Evolutionary conservation across 2,888 invertebrate species (phyloP).

Genomic region (Clunio marinus): DNA sequence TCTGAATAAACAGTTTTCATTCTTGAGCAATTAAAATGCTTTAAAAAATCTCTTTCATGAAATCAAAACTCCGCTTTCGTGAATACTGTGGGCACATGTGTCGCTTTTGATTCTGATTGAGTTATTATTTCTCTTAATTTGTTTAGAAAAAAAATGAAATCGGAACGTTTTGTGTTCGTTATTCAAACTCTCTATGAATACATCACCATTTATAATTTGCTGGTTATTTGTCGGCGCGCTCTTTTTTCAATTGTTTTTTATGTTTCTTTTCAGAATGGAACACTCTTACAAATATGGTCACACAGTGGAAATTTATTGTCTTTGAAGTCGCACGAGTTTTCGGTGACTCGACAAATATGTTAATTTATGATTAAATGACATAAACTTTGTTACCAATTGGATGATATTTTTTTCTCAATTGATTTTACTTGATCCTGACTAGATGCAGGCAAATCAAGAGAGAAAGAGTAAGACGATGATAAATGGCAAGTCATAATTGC

Average conservation of each 20-base stretch:
- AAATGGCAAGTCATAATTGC: slow-evolving; percentile 7
- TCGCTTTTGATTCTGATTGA: neutral
- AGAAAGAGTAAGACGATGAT: no score
- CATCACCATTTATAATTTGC: slow-evolving; percentile 12
- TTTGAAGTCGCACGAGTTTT: neutral
- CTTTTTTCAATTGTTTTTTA: neutral
- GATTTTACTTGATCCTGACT: no score
- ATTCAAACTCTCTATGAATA: slow-evolving; percentile 31
- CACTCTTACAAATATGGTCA: neutral
- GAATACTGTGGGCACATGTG: no score
- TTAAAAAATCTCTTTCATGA: no score
- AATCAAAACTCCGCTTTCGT: no score
- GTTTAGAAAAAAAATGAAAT: neutral
- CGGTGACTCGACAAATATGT: slow-evolving; percentile 3
- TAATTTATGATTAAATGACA: neutral
- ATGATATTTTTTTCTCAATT: no score
- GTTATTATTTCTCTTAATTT: slow-evolving; percentile 12
- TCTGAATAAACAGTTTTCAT: no score
- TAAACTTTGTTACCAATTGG: neutral
- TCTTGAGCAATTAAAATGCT: no score
- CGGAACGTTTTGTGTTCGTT: neutral
- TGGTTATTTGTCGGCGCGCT: slow-evolving; percentile 27
- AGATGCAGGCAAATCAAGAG: no score
- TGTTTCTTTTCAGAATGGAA: neutral
- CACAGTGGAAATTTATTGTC: slow-evolving; percentile 5